phyloP scores from a whole-genome alignment of 30 jellyfish, hydroid and myxozoan species.

The Catostylus mosaicus region DNA sequence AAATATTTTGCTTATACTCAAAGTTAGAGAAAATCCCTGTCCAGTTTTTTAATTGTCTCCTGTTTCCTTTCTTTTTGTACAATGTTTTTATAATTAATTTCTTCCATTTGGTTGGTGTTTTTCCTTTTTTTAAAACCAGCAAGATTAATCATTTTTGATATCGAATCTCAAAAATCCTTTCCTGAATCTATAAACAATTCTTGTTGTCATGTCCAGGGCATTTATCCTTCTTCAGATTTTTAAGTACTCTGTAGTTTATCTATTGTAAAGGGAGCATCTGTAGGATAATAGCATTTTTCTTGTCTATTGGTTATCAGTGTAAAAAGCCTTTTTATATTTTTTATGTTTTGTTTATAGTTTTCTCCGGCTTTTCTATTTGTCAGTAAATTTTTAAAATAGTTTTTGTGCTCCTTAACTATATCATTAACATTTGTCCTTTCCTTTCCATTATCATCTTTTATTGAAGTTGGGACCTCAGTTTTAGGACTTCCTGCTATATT shows the following conservation, averaged over 20 bases:
- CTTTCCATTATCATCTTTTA: constrained; percentile 23
- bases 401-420: constrained; percentile 17
- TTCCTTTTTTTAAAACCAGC: not conserved
- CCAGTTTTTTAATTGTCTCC: constrained; percentile 35
- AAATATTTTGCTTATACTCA: constrained; percentile 7
- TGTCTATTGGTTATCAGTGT: not conserved
- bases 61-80: constrained; percentile 41
- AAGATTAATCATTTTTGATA: constrained; percentile 1
- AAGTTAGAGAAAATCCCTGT: constrained; percentile 37
- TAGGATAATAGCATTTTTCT: not conserved
- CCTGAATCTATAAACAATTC: constrained; percentile 35
- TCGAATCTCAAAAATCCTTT: constrained; percentile 20
- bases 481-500: constrained; percentile 11
- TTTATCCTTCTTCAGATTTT: constrained; percentile 36
- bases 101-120: constrained; percentile 40
- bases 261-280: constrained; percentile 22
- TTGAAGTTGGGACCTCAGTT: constrained; percentile 26
- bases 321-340: constrained; percentile 13
- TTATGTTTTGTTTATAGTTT: constrained; percentile 11
- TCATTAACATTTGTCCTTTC: constrained; percentile 6
- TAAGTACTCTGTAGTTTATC: constrained; percentile 29
- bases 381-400: constrained; percentile 19
- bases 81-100: constrained; percentile 27
- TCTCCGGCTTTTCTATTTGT: constrained; percentile 29
- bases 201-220: constrained; percentile 19